phyloP scores from a whole-genome alignment of 2,113 vertebrate species.

The Ciconia maguari region DNA sequence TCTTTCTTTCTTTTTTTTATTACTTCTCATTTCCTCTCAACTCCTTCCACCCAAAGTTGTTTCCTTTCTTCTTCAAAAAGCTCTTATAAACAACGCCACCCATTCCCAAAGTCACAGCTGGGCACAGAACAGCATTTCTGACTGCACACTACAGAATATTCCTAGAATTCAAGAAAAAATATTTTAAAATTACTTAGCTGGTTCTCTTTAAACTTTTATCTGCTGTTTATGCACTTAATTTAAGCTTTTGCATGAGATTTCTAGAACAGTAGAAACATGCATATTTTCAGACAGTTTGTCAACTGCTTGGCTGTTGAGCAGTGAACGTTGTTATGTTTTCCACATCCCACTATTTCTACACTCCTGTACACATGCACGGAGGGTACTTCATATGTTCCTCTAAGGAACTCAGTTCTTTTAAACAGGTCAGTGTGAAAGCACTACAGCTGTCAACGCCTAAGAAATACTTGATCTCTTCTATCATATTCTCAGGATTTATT shows the following conservation, averaged over 20 bases:
- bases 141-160: background rate
- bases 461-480: background rate
- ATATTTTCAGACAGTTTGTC: background rate
- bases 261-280: background rate
- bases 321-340: fast-evolving
- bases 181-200: background rate
- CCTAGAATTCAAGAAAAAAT: background rate
- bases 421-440: background rate
- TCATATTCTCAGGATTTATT: background rate
- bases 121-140: background rate
- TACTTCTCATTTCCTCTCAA: background rate
- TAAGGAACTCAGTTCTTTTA: background rate
- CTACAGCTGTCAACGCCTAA: background rate
- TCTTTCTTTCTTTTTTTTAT: background rate
- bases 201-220: background rate
- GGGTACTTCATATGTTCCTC: background rate
- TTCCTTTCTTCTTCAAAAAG: background rate
- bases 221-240: background rate
- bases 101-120: background rate
- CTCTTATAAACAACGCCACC: background rate
- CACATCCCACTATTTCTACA: background rate
- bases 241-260: background rate
- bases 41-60: background rate
- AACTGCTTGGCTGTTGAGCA: background rate
- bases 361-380: fast-evolving